Base-by-base conservation (phyloP, 2,113 vertebrate genomes). In the Malurus melanocephalus region DNA sequence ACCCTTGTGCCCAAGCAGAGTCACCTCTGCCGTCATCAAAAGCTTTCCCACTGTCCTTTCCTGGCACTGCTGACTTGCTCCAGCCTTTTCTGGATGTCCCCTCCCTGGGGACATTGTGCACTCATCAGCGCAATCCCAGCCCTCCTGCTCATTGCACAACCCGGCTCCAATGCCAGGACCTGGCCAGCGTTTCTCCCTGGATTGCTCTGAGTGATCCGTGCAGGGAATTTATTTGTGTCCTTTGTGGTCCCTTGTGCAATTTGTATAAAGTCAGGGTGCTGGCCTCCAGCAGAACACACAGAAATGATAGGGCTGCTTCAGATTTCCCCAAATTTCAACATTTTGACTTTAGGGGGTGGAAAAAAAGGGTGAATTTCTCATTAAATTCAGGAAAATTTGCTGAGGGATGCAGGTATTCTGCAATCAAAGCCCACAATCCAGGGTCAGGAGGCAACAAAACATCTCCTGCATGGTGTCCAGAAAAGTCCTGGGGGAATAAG, bases 131-230 rank as follows among this genome's bases (percentile, higher is more conserved):
- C 38, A 26, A 26, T 48, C 79, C 76, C 85, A 85, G 53, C 45
- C 62, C 66, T 52, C 42, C 45, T 4, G 23, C 74, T 67, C 27
- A 2, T 88, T 92, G 89, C 66, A 6, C 74, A 93, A 90, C 65
- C 13, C 1, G 5, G 43, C 12, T 53, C 0, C 0, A 69, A 42
- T 0, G 4, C 76, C 2, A 16, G 20, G 85, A 91, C 48, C 51
- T 52, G 59, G 81, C 30, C 0, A 10, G 12, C 1, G 2, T 74
- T 94, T 42, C 60, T 53, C 11, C 3, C 71, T 24, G 35, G 20
- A 1, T 10, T 11, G 52, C 71, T 79, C 71, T 2, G 0, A 51
- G 67, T 0, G 2, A 75, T 62, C 62, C 66, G 33, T 24, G 9
- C 10, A 60, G 81, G 81, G 75, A 87, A 80, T 43, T 79, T 48